Conservation (phyloP, 2,797 vertebrate genomes). For the Esox masquinongy region DNA sequence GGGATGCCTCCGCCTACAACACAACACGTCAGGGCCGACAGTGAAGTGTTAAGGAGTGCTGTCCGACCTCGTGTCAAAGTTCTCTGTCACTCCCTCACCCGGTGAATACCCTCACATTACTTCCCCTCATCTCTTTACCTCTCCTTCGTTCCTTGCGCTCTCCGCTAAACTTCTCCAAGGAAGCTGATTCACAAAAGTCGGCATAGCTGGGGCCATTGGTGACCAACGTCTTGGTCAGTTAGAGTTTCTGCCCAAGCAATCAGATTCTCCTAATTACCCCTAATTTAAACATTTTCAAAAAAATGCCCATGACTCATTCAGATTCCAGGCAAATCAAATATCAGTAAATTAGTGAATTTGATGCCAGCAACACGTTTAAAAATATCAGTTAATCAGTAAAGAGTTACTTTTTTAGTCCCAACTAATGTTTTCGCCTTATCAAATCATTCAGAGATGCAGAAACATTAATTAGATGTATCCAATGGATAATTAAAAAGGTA, state of each 20-base stretch:
- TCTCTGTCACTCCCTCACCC: constrained; percentile 30
- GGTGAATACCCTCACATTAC: constrained; percentile 50
- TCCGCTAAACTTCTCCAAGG: constrained; percentile 27
- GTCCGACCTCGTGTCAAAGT: constrained; percentile 25
- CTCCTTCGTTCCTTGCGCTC: constrained; percentile 19
- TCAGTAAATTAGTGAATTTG: constrained; percentile 18
- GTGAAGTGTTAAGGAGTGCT: background rate
- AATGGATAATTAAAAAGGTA: too few relatives aligned
- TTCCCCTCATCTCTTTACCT: background rate
- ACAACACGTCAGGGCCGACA: constrained; percentile 19
- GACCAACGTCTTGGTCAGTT: constrained; percentile 53
- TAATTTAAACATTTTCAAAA: constrained; percentile 56
- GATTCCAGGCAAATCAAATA: constrained; percentile 15
- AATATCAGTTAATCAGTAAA: background rate
- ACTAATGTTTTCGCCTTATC: background rate
- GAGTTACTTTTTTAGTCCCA: background rate
- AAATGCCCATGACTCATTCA: constrained; percentile 39
- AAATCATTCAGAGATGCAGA: too few relatives aligned
- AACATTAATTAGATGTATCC: too few relatives aligned
- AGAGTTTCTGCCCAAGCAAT: constrained; percentile 63
- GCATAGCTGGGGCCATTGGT: constrained; percentile 42
- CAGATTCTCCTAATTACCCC: constrained; percentile 62
- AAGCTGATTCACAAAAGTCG: constrained; percentile 51
- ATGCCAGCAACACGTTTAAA: background rate
- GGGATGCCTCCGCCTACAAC: constrained; percentile 22